Evolutionary conservation across 2,888 invertebrate species (phyloP), one percentile per base, ranked within the genome.

Genomic region (Elgonia sp.): DNA sequence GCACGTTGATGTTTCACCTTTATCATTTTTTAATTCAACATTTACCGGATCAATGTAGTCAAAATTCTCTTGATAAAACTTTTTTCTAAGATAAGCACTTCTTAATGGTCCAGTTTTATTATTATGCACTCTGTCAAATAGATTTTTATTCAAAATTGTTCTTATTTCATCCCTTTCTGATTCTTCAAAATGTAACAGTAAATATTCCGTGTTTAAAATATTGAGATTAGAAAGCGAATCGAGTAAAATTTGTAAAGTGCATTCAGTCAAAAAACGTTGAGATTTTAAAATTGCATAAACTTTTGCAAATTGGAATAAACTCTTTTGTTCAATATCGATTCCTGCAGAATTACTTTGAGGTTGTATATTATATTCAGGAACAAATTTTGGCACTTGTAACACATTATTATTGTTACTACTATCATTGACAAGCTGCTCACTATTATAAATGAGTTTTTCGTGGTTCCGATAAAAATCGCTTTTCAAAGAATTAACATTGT

Each of bases 181-280:
- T 50, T 72, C 69, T 4, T 81, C 53, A 72, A 81, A 72, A 18
- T 72, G 62, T 72, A 63, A 39, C 16, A 72, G 18, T 18, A 81
- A 81, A 81, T 72, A 72, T 55, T 81, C 72, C 1, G 81, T 81
- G 16, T 81, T 81, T 53, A 81, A 81, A 72, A 2, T 63, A 70
- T 81, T 81, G 0, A 80, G 3, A 62, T 80, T 12, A 62, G 46
- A 60, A 57, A 62, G n/a, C 18, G 80, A 57, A 39, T 70, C 62
- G 21, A 80, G 42, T 20, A 80, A 62, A 70, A 39, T 55, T 50
- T 80, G 69, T 39, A 80, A 70, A 37, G 70, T 67, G 6, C 12
- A 62, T 62, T 80, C 80, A 16, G 69, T 60, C 14, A 80, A 70
- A 50, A 69, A 80, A 70, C 70, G 80, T 80, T 57, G 39, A 1